phyloP scores from a whole-genome alignment of 1,140 invertebrate species.

The Hyles vespertilio region DNA sequence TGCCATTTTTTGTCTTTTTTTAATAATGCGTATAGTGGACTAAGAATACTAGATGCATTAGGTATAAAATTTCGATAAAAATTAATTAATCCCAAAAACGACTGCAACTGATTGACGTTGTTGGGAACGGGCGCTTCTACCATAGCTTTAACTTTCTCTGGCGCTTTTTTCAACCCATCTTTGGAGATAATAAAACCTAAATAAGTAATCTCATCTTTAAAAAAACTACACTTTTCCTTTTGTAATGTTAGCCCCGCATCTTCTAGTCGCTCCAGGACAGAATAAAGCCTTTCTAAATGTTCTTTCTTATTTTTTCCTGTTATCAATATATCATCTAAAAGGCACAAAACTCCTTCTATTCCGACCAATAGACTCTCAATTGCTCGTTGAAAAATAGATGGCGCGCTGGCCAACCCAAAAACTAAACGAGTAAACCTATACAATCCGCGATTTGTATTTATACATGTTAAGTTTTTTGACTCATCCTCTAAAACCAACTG shows the following conservation, averaged over 20 bases:
- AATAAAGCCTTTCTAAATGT: conserved; percentile 10
- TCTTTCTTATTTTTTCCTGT: conserved; percentile 11
- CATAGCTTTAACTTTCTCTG: conserved; percentile 25
- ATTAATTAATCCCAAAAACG: conserved; percentile 34
- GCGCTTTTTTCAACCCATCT: conserved; percentile 20
- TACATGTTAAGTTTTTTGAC: conserved; percentile 6
- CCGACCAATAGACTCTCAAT: conserved; percentile 4
- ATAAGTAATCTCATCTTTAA: conserved; percentile 18
- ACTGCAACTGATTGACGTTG: conserved; percentile 23
- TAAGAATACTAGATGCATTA: conserved; percentile 40
- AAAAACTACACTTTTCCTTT: conserved; percentile 25
- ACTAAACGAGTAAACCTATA: conserved; percentile 11
- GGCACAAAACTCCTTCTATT: conserved; percentile 10
- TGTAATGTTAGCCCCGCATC: conserved; percentile 28
- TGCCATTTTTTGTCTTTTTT: conserved; percentile 17
- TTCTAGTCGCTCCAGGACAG: conserved; percentile 8
- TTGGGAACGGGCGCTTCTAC: conserved; percentile 14
- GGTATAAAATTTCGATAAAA: conserved; percentile 52
- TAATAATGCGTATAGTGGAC: conserved; percentile 41
- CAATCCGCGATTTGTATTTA: conserved; percentile 11
- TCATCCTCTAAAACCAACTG: conserved; percentile 9
- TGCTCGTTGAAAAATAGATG: conserved; percentile 6
- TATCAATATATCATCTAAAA: conserved; percentile 23
- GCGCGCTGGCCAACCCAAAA: conserved; percentile 6
- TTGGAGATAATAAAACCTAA: conserved; percentile 17